Evolutionary conservation across 2,797 vertebrate species (phyloP).

Genomic region (Thripadectes ignobilis): DNA sequence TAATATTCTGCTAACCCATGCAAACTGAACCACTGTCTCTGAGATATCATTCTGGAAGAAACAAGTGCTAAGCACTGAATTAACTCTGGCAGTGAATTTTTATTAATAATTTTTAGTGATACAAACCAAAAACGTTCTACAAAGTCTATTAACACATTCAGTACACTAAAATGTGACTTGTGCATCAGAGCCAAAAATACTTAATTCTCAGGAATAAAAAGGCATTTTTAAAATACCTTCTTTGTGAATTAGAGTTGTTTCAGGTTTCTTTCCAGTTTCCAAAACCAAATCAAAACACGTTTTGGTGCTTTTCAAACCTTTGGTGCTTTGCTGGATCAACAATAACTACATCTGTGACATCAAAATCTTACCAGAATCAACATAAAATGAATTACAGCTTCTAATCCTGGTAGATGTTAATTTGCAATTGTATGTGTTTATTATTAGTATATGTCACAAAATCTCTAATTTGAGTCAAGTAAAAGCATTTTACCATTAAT

Average conservation of each 20-base stretch:
- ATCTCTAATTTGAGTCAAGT: neutral
- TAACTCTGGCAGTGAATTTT: neutral
- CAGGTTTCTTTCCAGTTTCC: neutral
- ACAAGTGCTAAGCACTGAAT: neutral
- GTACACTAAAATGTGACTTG: neutral
- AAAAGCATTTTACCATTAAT: neutral
- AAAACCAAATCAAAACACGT: neutral
- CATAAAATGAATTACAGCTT: neutral
- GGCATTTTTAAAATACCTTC: rapidly evolving
- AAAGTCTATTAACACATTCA: neutral
- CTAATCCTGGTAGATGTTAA: neutral
- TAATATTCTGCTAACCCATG: neutral
- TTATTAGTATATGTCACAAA: neutral
- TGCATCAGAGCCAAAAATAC: neutral
- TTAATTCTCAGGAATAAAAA: neutral
- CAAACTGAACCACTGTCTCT: neutral
- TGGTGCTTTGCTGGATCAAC: neutral
- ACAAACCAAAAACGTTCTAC: neutral
- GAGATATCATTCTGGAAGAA: neutral
- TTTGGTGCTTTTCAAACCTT: neutral
- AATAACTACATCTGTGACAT: neutral
- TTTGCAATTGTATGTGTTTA: neutral
- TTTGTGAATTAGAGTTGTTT: neutral
- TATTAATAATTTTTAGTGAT: neutral
- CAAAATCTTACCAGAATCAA: neutral